Percentiles rank a stretch among this genome's conserved stretches.
phyloP scores from a whole-genome alignment of 2,888 invertebrate genomes.

The Chironomus riparius region DNA sequence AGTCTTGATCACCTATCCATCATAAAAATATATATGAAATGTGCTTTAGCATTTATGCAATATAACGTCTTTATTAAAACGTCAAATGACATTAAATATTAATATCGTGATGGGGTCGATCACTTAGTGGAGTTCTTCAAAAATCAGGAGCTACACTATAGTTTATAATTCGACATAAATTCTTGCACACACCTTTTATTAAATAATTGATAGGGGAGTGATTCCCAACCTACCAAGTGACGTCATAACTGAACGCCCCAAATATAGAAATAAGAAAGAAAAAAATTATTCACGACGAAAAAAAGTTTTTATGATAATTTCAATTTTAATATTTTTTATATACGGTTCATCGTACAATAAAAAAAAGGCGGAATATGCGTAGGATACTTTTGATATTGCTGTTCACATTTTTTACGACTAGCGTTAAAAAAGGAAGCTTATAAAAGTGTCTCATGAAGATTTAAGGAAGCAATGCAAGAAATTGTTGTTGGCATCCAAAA shows the following conservation, averaged over 20 bases:
- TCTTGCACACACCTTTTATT: too few species aligned
- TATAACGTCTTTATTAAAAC: background rate
- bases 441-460: background rate
- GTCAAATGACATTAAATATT: slow-evolving; percentile 19
- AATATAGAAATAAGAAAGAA: background rate
- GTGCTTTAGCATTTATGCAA: too few species aligned
- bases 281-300: background rate
- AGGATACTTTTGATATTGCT: too few species aligned
- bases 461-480: too few species aligned
- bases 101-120: too few species aligned
- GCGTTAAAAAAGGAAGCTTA: background rate
- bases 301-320: background rate
- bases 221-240: too few species aligned
- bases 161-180: too few species aligned
- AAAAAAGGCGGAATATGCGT: background rate
- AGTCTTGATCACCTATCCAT: too few species aligned
- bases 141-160: too few species aligned
- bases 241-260: too few species aligned
- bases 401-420: background rate
- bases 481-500: background rate
- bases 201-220: too few species aligned
- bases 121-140: too few species aligned
- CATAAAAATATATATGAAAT: background rate
- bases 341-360: background rate
- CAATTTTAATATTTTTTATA: background rate